Evolutionary conservation across 1,140 invertebrate genomes (phyloP).

Genomic region (Drosophila yakuba): DNA sequence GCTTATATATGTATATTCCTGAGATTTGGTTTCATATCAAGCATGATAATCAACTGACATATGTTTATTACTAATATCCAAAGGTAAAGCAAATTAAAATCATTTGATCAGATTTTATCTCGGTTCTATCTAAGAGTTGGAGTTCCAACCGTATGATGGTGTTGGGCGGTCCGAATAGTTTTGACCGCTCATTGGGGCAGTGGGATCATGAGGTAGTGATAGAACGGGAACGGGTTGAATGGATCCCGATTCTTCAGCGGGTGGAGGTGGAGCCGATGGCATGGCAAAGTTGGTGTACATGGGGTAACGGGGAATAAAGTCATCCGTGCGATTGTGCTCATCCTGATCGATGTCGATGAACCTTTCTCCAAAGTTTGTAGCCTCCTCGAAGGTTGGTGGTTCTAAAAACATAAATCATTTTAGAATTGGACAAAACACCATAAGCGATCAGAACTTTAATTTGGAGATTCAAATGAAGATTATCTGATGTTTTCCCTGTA

Average conservation of each 20-base stretch:
- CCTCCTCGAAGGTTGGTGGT: conserved; percentile 75
- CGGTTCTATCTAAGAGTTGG: not conserved
- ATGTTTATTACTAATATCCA: too few relatives aligned
- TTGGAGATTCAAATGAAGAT: not conserved
- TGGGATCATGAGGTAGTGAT: conserved; percentile 5
- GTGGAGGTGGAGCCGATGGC: conserved; percentile 53
- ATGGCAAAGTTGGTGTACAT: conserved; percentile 73
- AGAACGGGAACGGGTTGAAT: conserved; percentile 17
- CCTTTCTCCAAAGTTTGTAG: conserved; percentile 53
- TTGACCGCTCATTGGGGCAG: conserved; percentile 19
- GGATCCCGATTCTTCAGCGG: conserved; percentile 3
- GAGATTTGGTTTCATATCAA: too few relatives aligned
- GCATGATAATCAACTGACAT: too few relatives aligned
- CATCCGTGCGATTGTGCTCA: conserved; percentile 66
- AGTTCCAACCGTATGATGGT: conserved; percentile 38
- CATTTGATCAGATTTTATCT: conserved; percentile 6
- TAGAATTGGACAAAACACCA: too few relatives aligned
- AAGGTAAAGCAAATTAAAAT: not conserved
- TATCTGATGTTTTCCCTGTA: not conserved
- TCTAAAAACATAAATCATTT: conserved; percentile 26
- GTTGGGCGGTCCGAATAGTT: too few relatives aligned
- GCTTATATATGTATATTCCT: too few relatives aligned
- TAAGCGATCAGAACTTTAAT: too few relatives aligned
- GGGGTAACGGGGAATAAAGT: conserved; percentile 74
- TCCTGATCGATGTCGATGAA: conserved; percentile 72